Conservation (phyloP, 92 coral and sea anemone species). For the Heliopora coerulea region DNA sequence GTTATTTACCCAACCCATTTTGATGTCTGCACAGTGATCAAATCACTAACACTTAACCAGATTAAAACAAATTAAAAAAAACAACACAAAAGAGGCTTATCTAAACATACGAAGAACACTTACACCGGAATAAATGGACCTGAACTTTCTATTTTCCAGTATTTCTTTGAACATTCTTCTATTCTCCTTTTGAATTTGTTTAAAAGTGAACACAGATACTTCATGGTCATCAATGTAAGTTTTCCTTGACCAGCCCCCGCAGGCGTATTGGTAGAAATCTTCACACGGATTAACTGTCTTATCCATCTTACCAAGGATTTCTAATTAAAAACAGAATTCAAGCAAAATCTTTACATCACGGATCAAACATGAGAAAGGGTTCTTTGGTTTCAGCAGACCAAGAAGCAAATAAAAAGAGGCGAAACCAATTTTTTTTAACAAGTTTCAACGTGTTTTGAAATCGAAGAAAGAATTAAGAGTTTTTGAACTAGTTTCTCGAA, state of each 20-base stretch:
- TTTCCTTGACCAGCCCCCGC: constrained; percentile 25
- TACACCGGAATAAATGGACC: constrained; percentile 5
- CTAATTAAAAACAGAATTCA: neutral
- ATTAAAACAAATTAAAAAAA: no score
- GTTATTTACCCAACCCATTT: no score
- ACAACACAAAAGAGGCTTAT: no score
- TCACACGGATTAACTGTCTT: constrained; percentile 12
- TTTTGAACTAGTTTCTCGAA: no score
- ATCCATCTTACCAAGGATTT: constrained; percentile 20
- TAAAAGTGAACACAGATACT: constrained; percentile 2
- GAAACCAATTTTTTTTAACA: no score
- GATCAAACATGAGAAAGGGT: no score
- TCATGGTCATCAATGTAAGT: constrained; percentile 19
- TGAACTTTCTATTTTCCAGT: constrained; percentile 17
- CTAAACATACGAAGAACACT: neutral
- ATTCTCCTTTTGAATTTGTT: constrained; percentile 1
- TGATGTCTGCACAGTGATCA: no score
- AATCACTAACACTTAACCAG: neutral
- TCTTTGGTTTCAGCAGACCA: no score
- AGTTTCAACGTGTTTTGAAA: no score
- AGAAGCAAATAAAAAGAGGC: no score
- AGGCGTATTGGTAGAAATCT: constrained; percentile 34
- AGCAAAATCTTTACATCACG: no score
- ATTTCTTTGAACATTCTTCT: constrained; percentile 24
- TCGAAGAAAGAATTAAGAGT: no score